Percentiles rank a stretch among this genome's conserved stretches.
Evolutionary conservation across 2,113 vertebrate genomes (phyloP).

Genomic region (Ceyx margarethae): DNA sequence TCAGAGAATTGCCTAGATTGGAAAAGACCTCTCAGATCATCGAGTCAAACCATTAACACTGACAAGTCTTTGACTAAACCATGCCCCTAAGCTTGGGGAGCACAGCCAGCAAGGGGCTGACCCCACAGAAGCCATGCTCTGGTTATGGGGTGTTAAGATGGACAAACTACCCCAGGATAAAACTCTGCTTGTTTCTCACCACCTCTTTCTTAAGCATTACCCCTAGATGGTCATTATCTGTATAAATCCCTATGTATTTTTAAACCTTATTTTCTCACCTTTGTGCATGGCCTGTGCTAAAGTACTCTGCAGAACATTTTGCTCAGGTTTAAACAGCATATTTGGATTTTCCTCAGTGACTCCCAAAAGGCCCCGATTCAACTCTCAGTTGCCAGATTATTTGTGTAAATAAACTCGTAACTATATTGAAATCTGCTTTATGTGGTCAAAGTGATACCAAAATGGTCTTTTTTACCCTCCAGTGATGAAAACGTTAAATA

Average conservation of each 20-base stretch:
- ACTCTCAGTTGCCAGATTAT: not conserved
- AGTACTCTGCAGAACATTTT: not conserved
- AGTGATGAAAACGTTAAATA: not conserved
- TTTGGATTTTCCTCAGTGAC: not conserved
- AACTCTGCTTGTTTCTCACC: not conserved
- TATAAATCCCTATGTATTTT: not conserved
- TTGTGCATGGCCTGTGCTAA: not conserved
- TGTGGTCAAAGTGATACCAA: not conserved
- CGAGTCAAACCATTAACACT: too few relatives aligned
- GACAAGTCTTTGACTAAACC: too few relatives aligned
- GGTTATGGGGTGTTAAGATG: not conserved
- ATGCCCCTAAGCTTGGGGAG: not conserved
- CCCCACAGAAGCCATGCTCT: accelerated
- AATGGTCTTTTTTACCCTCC: constrained; percentile 6
- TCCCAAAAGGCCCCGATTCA: not conserved
- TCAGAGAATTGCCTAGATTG: too few relatives aligned
- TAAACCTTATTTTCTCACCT: not conserved
- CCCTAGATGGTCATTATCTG: not conserved
- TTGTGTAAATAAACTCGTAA: not conserved
- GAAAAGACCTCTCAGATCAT: too few relatives aligned
- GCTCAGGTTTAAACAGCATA: not conserved
- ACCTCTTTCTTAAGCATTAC: not conserved
- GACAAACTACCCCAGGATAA: not conserved
- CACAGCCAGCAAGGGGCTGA: not conserved
- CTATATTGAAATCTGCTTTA: not conserved